Percentiles rank a stretch among this genome's conserved stretches.
phyloP scores from a whole-genome alignment of 2,888 invertebrate species.

The Lycia hirtaria region DNA sequence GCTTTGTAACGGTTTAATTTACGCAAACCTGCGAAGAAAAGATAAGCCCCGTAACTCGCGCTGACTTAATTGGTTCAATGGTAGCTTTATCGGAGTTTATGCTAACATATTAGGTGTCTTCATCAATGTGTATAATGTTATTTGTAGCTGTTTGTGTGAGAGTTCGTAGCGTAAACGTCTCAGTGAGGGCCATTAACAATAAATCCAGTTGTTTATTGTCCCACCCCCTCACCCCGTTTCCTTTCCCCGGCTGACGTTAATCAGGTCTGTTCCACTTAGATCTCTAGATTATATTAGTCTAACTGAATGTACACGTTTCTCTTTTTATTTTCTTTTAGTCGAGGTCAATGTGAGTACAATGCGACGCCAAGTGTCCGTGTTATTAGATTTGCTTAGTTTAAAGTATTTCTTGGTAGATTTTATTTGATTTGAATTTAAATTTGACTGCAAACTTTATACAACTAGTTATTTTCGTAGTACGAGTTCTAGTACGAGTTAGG shows the following conservation, averaged over 20 bases:
- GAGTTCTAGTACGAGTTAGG: no score
- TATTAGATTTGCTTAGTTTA: slow-evolving; percentile 61
- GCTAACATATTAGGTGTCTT: slow-evolving; percentile 35
- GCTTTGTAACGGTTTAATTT: slow-evolving; percentile 56
- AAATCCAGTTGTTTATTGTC: slow-evolving; percentile 75
- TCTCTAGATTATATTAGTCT: slow-evolving; percentile 68
- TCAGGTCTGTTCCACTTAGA: slow-evolving; percentile 68
- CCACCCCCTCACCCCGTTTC: slow-evolving; percentile 44
- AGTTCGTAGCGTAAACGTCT: slow-evolving; percentile 71
- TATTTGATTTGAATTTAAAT: slow-evolving; percentile 46
- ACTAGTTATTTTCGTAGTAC: background rate
- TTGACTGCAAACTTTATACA: background rate
- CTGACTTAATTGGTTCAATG: slow-evolving; percentile 52
- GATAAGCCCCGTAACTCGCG: slow-evolving; percentile 49
- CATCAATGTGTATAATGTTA: slow-evolving; percentile 45
- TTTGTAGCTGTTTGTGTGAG: slow-evolving; percentile 59
- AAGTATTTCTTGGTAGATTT: slow-evolving; percentile 42
- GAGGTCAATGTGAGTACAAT: slow-evolving; percentile 61
- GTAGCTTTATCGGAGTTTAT: slow-evolving; percentile 41
- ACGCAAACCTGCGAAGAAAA: slow-evolving; percentile 48
- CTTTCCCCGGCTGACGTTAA: slow-evolving; percentile 65
- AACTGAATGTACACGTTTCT: slow-evolving; percentile 54
- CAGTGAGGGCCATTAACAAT: slow-evolving; percentile 74
- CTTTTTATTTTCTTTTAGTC: slow-evolving; percentile 59
- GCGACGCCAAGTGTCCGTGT: slow-evolving; percentile 55